Conservation (phyloP, 1,140 invertebrate species). For the Hyphantria cunea region DNA sequence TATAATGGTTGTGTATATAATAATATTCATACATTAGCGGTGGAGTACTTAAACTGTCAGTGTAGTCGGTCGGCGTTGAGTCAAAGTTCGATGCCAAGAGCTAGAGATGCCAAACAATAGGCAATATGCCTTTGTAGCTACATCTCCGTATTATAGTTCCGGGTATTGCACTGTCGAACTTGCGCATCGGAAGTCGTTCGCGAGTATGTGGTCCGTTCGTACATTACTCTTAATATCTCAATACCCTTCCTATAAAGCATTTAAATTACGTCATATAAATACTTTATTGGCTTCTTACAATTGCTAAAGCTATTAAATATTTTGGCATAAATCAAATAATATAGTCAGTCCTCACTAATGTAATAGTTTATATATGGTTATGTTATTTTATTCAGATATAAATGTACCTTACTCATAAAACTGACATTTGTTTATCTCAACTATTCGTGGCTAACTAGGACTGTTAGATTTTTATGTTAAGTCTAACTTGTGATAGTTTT, state of each 20-base stretch:
- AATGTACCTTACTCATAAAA: too few relatives aligned
- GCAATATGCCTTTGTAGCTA: slow-evolving; percentile 62
- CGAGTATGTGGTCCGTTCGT: slow-evolving; percentile 20
- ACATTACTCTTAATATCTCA: slow-evolving; percentile 1
- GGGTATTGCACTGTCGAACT: slow-evolving; percentile 62
- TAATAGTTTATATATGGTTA: too few relatives aligned
- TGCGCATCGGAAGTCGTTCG: slow-evolving; percentile 59
- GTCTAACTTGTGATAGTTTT: too few relatives aligned
- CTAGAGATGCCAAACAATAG: slow-evolving; percentile 77
- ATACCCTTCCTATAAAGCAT: slow-evolving; percentile 6
- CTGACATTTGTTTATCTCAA: too few relatives aligned
- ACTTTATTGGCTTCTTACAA: too few relatives aligned
- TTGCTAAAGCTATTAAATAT: too few relatives aligned
- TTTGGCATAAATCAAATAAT: too few relatives aligned
- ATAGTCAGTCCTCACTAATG: too few relatives aligned
- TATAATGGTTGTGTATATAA: slow-evolving; percentile 47
- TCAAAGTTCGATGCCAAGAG: slow-evolving; percentile 74
- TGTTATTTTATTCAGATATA: too few relatives aligned
- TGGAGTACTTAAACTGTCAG: slow-evolving; percentile 69
- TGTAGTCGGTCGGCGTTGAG: slow-evolving; percentile 53
- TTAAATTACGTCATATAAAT: slow-evolving; percentile 23
- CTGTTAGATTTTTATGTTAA: too few relatives aligned
- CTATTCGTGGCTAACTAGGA: too few relatives aligned
- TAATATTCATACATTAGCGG: slow-evolving; percentile 68
- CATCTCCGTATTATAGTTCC: slow-evolving; percentile 56